Evolutionary conservation across 2,888 invertebrate species (phyloP).

Genomic region (Drosophila ezoana): DNA sequence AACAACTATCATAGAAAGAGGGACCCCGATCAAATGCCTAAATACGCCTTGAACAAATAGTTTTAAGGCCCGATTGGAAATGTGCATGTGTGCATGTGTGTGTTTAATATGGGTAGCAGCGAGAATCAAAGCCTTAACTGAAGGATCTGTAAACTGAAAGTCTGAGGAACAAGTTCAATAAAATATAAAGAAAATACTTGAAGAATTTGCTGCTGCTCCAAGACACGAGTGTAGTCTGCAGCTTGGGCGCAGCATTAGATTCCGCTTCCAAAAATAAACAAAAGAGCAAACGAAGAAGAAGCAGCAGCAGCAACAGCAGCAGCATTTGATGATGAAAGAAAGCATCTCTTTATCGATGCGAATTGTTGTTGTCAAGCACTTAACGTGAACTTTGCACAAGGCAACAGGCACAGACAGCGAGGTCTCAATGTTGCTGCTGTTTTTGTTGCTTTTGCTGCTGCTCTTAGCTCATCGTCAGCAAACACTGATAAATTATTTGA

Average conservation of each 20-base stretch:
- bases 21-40: too few species aligned
- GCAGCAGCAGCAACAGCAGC: slow-evolving; percentile 6
- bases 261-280: slow-evolving; percentile 56
- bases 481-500: slow-evolving; percentile 80
- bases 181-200: slow-evolving; percentile 5
- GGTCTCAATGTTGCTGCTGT: slow-evolving; percentile 50
- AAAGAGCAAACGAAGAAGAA: slow-evolving; percentile 1
- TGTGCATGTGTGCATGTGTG: too few species aligned
- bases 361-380: slow-evolving; percentile 48
- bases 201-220: background rate
- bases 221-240: slow-evolving; percentile 2
- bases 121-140: slow-evolving; percentile 15
- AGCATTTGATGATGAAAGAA: slow-evolving; percentile 35
- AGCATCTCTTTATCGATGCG: slow-evolving; percentile 60
- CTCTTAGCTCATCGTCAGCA: slow-evolving; percentile 65
- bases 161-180: slow-evolving; percentile 21
- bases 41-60: background rate
- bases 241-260: slow-evolving; percentile 44
- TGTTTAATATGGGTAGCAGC: slow-evolving; percentile 18
- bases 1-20: too few species aligned
- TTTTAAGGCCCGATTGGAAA: background rate
- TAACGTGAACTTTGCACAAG: slow-evolving; percentile 56
- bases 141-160: slow-evolving; percentile 54
- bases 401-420: slow-evolving; percentile 57
- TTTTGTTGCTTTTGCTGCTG: slow-evolving; percentile 9